Evolutionary conservation across 2,888 invertebrate species (phyloP).

Genomic region (Agelastica alni): DNA sequence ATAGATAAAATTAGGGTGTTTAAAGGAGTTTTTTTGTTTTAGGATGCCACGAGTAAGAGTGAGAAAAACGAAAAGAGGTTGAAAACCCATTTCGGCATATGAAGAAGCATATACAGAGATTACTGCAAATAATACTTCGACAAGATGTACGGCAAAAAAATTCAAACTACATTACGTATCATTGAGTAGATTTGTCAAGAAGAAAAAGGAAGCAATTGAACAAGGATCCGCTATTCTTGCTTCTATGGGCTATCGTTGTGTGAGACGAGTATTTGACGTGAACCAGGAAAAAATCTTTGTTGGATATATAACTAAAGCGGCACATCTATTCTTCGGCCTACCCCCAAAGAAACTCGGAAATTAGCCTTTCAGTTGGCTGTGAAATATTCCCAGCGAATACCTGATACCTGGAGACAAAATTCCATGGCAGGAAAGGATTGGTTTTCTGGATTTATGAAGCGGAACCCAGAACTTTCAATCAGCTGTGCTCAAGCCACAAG

Average conservation of each 20-base stretch:
- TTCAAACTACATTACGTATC: neutral
- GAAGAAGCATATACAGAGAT: neutral
- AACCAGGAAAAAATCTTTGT: too few relatives aligned
- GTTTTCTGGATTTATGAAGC: conserved; percentile 19
- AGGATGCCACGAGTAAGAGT: neutral
- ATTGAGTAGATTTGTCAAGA: neutral
- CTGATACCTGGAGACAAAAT: neutral
- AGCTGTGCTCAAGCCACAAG: conserved; percentile 11
- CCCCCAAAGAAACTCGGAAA: neutral
- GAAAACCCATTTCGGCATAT: neutral
- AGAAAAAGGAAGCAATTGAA: neutral
- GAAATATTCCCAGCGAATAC: neutral
- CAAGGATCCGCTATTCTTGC: neutral
- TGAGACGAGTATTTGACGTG: neutral
- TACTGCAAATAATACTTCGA: neutral
- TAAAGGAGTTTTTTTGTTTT: neutral
- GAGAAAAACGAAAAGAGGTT: neutral
- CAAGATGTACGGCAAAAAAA: neutral
- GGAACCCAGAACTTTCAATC: conserved; percentile 11
- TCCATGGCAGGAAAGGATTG: conserved; percentile 19
- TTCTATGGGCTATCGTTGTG: neutral
- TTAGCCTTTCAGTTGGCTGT: neutral
- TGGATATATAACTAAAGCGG: too few relatives aligned
- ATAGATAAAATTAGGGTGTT: neutral
- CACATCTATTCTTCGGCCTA: neutral